Percentiles rank a stretch among this genome's conserved stretches.
phyloP scores from a whole-genome alignment of 2,888 invertebrate species.

The Polydesmus complanatus region DNA sequence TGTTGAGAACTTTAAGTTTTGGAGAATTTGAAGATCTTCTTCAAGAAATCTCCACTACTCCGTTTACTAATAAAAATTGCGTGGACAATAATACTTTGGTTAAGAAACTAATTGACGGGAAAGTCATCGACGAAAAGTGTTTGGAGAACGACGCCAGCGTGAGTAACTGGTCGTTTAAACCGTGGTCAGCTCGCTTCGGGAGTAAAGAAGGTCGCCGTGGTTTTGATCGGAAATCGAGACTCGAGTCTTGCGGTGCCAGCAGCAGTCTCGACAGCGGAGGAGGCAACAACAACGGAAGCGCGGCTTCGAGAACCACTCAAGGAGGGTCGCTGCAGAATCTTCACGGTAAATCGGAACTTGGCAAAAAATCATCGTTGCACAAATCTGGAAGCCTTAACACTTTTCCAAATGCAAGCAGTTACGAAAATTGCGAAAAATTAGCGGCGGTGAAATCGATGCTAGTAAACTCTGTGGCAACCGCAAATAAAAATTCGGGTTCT shows the following conservation, averaged over 20 bases:
- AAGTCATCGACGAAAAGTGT: neutral
- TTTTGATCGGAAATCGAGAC: neutral
- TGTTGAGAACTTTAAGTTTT: constrained; percentile 10
- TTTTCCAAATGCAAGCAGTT: constrained; percentile 1
- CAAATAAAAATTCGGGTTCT: neutral
- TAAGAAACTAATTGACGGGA: neutral
- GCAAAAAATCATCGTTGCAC: constrained; percentile 2
- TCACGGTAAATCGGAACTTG: constrained; percentile 8
- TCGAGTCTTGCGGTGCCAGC: neutral
- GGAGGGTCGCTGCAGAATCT: constrained; percentile 45
- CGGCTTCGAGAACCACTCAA: constrained; percentile 40
- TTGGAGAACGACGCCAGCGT: neutral
- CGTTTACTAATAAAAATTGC: neutral
- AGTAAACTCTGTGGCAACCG: neutral
- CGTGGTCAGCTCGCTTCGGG: too few species aligned
- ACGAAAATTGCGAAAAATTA: neutral
- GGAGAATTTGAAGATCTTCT: constrained; percentile 10
- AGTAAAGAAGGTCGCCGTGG: neutral
- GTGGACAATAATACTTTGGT: neutral
- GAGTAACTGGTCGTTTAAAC: constrained; percentile 1
- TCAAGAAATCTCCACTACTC: constrained; percentile 4
- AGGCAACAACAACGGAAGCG: constrained; percentile 33
- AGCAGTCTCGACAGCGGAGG: neutral
- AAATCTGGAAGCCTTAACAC: constrained; percentile 17
- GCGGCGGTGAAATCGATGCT: neutral